Evolutionary conservation across 2,888 invertebrate species (phyloP).

Genomic region (Ryuthela nishihirai): DNA sequence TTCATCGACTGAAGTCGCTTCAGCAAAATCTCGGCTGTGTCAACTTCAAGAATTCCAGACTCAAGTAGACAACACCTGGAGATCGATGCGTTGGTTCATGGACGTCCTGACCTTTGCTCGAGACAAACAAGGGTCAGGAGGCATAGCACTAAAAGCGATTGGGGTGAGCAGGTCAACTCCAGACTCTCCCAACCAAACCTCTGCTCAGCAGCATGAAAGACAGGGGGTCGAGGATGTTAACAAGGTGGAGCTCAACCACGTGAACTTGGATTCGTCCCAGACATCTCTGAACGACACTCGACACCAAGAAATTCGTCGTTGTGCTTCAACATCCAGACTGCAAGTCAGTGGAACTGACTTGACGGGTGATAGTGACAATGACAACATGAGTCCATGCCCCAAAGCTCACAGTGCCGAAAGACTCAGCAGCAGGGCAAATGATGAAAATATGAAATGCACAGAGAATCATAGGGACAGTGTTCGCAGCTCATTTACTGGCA

Average conservation of each 20-base stretch:
- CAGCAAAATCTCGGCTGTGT: slow-evolving; percentile 76
- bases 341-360: slow-evolving; percentile 6
- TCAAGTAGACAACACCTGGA: slow-evolving; percentile 85
- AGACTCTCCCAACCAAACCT: slow-evolving; percentile 10
- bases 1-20: slow-evolving; percentile 77
- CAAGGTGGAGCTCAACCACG: no score
- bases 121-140: slow-evolving; percentile 59
- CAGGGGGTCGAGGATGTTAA: background rate
- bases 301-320: slow-evolving; percentile 28
- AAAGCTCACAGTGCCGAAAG: slow-evolving; percentile 20
- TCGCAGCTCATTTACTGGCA: slow-evolving; percentile 22
- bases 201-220: background rate
- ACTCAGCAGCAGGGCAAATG: slow-evolving; percentile 6
- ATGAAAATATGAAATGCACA: background rate
- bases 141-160: slow-evolving; percentile 50
- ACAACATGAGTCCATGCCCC: background rate
- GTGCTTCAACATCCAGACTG: slow-evolving; percentile 33
- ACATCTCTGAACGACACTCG: background rate
- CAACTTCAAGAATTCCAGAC: slow-evolving; percentile 79
- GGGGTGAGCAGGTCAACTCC: slow-evolving; percentile 33
- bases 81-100: slow-evolving; percentile 91
- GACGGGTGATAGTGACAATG: background rate
- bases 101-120: slow-evolving; percentile 91
- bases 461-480: slow-evolving; percentile 6
- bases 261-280: background rate